Evolutionary conservation across 2,797 vertebrate species (phyloP), one percentile per base, ranked within the genome.

Genomic region (Alcedo quadribrachys): DNA sequence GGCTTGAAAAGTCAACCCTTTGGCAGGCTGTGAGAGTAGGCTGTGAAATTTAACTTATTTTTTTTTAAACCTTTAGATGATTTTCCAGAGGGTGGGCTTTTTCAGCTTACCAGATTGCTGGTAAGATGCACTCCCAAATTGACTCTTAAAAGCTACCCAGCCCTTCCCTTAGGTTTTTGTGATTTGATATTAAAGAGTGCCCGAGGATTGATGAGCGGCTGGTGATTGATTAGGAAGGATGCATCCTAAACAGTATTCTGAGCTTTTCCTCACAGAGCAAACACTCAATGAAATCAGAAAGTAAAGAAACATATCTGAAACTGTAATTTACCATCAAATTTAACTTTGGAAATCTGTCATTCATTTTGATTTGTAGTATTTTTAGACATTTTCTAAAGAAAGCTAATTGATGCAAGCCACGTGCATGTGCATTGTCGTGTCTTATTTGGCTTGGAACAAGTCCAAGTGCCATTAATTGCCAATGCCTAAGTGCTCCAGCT

Each of bases 381-480:
- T 78, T 78, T 73, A 89, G 32, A 12, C 48, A 8, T 67, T 85
- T 81, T 78, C n/a, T 51, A 21, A 67, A 78, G 80, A 40, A 71
- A 79, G 35, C 35, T 63, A 61, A 33, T 45, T 84, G 53, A 65
- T 88, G 32, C 5, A 21, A 50, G 28, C 5, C 37, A 28, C 25
- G 18, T 58, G 43, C 0, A 0, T 58, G 33, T 66, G 42, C 5
- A 3, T 54, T 73, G 48, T 43, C 9, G 2, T 57, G 27, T 62
- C 83, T 82, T 89, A 43, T 81, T 87, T 91, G 63, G 10, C 77
- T 93, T 90, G 85, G 74, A 91, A 50, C 27, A 54, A 77, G 57
- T 86, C 75, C 84, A 89, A 70, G 33, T 75, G 73, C 58, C 53
- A 21, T 37, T 92, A 90, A 65, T 88, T 77, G 42, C 55, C 46